Evolutionary conservation across 2,797 vertebrate genomes (phyloP), one percentile per base, ranked within the genome.

Genomic region (Hirundo rustica): DNA sequence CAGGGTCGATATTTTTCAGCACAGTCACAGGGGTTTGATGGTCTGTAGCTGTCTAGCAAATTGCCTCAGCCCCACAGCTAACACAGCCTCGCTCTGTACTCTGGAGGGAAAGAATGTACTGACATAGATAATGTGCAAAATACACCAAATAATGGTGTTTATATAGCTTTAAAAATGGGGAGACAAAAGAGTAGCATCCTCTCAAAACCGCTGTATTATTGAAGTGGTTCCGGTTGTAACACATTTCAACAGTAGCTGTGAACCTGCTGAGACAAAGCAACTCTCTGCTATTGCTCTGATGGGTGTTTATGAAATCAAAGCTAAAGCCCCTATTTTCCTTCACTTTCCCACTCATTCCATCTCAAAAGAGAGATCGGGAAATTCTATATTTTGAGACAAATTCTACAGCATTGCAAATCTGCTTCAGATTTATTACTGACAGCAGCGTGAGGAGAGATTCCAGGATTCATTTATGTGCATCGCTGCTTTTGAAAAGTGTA

Each of bases 381-480:
- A 60, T 79, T 77, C 48, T 44, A 17, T 65, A 42, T 70, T 85
- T 71, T 67, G 71, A 68, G 22, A 29, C 44, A 50, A 65, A 86
- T 72, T 71, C 64, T 36, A 32, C 27, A 78, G n/a, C 36, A n/a
- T 26, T 34, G 50, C 47, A 82, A 30, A 18, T 55, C 47, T 65
- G 73, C 32, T 70, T 64, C 44, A 61, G 65, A 21, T 38, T 53
- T 79, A 40, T 57, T 74, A 67, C 36, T 66, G 66, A 57, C 47
- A 88, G 55, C 22, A 42, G 67, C 1, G 0, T 2, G 32, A 86
- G 57, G 40, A 54, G 19, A 88, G 65, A 85, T 66, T 82, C 66
- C 47, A 81, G 51, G 36, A 72, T 78, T 75, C 78, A 71, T 95
- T 95, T 92, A 74, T 75, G 76, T 74, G 71, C 68, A 60, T n/a